These are phyloP conservation scores for Caracal caracal DNA, from an alignment of 2,113 vertebrate genomes.

Conservation along the genomic window DNA sequence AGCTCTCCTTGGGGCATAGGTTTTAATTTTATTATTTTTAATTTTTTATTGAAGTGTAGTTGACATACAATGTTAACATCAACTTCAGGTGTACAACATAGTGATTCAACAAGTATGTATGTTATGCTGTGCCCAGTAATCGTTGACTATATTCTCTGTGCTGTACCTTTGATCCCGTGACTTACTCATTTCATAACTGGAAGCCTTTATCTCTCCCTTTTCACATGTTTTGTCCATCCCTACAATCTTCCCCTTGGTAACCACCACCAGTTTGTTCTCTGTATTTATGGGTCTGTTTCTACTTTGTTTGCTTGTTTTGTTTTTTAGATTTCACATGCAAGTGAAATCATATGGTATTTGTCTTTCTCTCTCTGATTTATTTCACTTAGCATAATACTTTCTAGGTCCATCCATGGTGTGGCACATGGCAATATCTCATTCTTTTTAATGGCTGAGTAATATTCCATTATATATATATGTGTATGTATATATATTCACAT, in stretches of 20 bases:
- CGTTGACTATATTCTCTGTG: background rate
- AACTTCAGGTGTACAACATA: background rate
- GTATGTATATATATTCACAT: rapidly evolving
- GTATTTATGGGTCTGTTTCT: background rate
- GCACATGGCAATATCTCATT: background rate
- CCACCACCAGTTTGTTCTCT: background rate
- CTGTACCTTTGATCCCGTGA: background rate
- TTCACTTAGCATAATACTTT: background rate
- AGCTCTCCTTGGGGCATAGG: background rate
- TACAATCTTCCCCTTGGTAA: background rate
- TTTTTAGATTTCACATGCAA: background rate
- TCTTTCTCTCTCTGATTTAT: background rate
- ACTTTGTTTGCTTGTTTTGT: background rate
- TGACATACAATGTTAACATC: background rate
- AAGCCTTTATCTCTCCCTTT: background rate
- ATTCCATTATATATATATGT: background rate
- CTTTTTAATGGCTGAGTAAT: background rate
- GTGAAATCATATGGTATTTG: background rate
- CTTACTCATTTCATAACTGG: background rate
- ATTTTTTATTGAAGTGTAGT: background rate
- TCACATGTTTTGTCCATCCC: background rate
- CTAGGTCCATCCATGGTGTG: background rate
- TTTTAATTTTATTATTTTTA: background rate
- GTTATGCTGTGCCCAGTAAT: background rate
- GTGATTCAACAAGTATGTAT: background rate